Conservation (phyloP, 53 echinoderm and acorn worm species). For the Crossaster papposus region DNA sequence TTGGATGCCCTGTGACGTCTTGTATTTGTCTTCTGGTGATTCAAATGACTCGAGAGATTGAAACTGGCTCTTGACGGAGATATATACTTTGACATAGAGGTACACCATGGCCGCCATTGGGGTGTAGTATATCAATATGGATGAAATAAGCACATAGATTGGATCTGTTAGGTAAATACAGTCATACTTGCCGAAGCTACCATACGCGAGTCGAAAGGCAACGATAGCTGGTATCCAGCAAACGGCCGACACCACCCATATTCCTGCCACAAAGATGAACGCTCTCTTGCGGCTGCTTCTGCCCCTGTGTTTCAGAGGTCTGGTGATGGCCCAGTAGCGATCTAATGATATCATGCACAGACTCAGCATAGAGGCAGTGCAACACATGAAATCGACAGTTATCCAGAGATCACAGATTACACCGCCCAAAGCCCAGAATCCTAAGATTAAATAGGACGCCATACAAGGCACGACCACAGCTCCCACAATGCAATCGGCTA, state of each 20-base stretch:
- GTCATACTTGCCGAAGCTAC: conserved; percentile 42
- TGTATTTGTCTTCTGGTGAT: not conserved
- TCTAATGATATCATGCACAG: conserved; percentile 77
- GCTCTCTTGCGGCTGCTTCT: conserved; percentile 55
- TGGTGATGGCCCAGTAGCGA: conserved; percentile 74
- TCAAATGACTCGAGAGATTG: conserved; percentile 20
- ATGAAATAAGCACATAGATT: conserved; percentile 66
- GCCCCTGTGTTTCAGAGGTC: conserved; percentile 63
- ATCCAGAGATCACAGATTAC: conserved; percentile 79
- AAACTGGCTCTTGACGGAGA: conserved; percentile 45
- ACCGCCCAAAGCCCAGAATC: conserved; percentile 71
- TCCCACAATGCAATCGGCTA: conserved; percentile 79
- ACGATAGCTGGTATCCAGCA: conserved; percentile 75
- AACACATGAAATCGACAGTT: conserved; percentile 68
- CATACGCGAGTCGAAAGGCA: conserved; percentile 23
- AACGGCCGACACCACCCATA: conserved; percentile 59
- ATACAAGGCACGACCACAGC: conserved; percentile 75
- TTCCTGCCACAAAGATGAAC: conserved; percentile 26
- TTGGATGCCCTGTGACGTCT: not conserved
- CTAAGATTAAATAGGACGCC: conserved; percentile 65
- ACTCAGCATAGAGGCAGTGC: conserved; percentile 75
- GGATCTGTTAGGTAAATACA: conserved; percentile 71
- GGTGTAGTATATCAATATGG: conserved; percentile 57
- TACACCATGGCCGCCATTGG: conserved; percentile 70
- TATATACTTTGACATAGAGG: conserved; percentile 57